Conservation (phyloP, 2,113 vertebrate genomes). For the Cebidichthys violaceus region DNA sequence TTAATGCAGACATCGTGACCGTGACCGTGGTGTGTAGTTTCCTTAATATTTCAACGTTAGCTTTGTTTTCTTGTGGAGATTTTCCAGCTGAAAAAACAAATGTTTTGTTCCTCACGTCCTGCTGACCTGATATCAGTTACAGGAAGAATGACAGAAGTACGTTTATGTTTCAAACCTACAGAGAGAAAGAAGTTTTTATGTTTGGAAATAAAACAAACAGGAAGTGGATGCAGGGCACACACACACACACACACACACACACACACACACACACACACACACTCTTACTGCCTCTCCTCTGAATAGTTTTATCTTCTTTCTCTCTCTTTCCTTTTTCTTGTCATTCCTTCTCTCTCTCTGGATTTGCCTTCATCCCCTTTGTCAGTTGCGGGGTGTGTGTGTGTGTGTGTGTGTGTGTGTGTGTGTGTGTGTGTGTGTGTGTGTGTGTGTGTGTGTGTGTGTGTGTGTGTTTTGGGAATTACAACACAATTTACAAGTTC, state of each 20-base stretch:
- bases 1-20: too few relatives aligned
- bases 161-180: conserved; percentile 2
- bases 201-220: conserved; percentile 10
- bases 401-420: conserved; percentile 19
- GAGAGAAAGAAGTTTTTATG: conserved; percentile 7
- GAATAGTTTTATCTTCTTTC: conserved; percentile 31
- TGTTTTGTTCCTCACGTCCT: neutral
- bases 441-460: conserved; percentile 23
- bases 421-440: neutral
- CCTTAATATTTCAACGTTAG: too few relatives aligned
- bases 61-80: too few relatives aligned
- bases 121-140: neutral
- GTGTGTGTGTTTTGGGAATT: conserved; percentile 31
- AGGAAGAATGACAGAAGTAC: neutral
- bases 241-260: conserved; percentile 9
- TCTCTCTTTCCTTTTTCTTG: conserved; percentile 1
- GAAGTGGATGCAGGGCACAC: neutral
- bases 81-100: too few relatives aligned
- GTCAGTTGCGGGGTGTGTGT: neutral
- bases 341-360: conserved; percentile 16
- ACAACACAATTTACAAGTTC: conserved; percentile 55
- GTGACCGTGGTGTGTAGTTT: too few relatives aligned
- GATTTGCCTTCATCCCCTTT: conserved; percentile 40
- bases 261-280: conserved; percentile 11
- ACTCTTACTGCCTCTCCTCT: neutral